These are phyloP conservation scores for Crambe crambe DNA, from an alignment of 37 sponge, comb jelly and placozoan genomes.

Conservation along the genomic window DNA sequence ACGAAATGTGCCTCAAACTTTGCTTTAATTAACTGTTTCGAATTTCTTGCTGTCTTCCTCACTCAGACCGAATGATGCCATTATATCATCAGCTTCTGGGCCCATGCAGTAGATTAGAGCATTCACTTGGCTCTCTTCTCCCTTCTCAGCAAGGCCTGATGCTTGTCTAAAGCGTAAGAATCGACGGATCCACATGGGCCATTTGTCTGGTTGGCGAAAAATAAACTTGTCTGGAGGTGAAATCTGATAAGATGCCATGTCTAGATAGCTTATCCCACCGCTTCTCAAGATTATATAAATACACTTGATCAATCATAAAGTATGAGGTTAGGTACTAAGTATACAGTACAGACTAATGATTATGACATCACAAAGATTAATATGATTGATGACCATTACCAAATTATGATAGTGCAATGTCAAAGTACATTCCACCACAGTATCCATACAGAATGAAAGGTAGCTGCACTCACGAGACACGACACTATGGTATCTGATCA, in stretches of 20 bases:
- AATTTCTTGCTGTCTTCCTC: conserved; percentile 32
- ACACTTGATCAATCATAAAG: too few relatives aligned
- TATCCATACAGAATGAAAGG: too few relatives aligned
- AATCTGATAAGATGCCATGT: conserved; percentile 24
- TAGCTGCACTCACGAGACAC: too few relatives aligned
- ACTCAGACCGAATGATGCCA: conserved; percentile 26
- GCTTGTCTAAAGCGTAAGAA: conserved; percentile 38
- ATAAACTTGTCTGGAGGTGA: conserved; percentile 42
- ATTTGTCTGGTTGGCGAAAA: conserved; percentile 48
- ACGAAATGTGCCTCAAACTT: conserved; percentile 44
- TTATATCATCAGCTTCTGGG: conserved; percentile 42
- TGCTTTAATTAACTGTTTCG: conserved; percentile 17
- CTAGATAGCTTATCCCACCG: background rate
- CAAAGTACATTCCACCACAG: background rate
- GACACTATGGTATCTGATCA: too few relatives aligned
- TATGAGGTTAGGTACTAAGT: too few relatives aligned
- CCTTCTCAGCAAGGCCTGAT: conserved; percentile 29
- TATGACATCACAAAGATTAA: too few relatives aligned
- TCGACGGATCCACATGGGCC: conserved; percentile 52
- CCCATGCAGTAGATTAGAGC: conserved; percentile 45
- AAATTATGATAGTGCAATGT: background rate
- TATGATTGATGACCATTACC: background rate
- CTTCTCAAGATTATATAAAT: background rate
- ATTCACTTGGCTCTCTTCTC: conserved; percentile 33
- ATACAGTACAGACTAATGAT: too few relatives aligned